Base-by-base conservation (phyloP, 2,888 invertebrate species). In the Erebia palarica region DNA sequence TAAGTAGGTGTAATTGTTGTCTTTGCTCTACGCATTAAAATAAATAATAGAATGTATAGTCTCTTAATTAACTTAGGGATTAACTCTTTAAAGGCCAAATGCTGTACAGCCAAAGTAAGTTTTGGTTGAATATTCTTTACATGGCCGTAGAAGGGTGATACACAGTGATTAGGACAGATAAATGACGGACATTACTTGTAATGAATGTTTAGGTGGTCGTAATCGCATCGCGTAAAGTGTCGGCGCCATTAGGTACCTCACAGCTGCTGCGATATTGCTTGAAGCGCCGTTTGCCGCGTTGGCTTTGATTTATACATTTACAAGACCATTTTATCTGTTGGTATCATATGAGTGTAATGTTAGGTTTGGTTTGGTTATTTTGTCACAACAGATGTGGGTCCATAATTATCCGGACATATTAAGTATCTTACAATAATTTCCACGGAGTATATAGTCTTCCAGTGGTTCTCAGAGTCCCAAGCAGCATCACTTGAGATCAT, bases 181-280 rank as follows among this genome's bases (percentile, higher is more conserved):
- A 92, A 93, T 91, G 91, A 91, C 90, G 87, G 92, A 89, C 91
- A 92, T 93, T 92, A 92, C 87, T 89, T 88, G 92, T 93, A 93
- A 93, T 92, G 92, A 92, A 93, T 93, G 92, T 93, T 92, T 92
- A 92, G 92, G 91, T 91, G 91, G 90, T 89, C 92, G 92, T 92
- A 92, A 92, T 92, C 90, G 88, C 90, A 91, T 91, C 90, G 91
- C 90, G 91, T 87, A 91, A 92, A 92, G 91, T 92, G 92, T 89
- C 90, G 89, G 87, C 90, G 90, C 92, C 92, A 92, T 92, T 90
- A 27, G 27, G 27, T 27, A 91, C 91, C 85, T 83, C 86, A 83
- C 92, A 92, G 92, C 92, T 92, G 92, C 89, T 88, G 91, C 87
- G 90, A 91, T 92, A 92, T 92, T 92, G 90, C 91, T 86, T 86